phyloP scores from a whole-genome alignment of 2,888 invertebrate genomes.

The Gandaritis pyraliata region DNA sequence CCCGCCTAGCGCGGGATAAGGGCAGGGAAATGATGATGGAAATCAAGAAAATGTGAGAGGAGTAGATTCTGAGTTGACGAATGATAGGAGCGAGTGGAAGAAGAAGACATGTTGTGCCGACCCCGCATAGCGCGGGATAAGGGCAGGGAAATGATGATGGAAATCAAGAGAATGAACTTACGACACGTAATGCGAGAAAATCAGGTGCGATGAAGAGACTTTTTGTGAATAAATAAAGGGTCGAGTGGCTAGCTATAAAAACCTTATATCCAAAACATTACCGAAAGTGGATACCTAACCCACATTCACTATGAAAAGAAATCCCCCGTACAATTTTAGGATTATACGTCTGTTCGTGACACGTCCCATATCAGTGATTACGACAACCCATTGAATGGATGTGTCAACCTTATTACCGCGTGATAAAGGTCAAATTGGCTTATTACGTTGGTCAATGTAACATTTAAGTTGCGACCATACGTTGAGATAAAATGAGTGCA shows the following conservation, averaged over 20 bases:
- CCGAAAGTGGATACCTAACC: conserved; percentile 15
- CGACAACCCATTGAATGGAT: conserved; percentile 26
- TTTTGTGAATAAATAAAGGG: conserved; percentile 9
- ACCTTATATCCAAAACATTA: conserved; percentile 22
- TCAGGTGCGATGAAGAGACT: background rate
- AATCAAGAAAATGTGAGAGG: no score
- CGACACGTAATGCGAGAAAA: background rate
- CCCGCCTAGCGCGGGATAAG: no score
- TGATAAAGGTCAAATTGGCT: conserved; percentile 24
- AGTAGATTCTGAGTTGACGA: no score
- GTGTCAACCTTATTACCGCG: conserved; percentile 22
- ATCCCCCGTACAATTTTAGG: conserved; percentile 22
- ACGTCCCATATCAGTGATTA: conserved; percentile 39
- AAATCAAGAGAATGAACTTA: background rate
- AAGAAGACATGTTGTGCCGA: no score
- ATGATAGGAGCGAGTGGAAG: no score
- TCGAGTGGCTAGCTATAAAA: conserved; percentile 7
- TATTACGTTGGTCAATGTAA: conserved; percentile 14
- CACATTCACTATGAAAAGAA: conserved; percentile 28
- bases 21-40: no score
- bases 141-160: no score
- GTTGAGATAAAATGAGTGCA: conserved; percentile 8
- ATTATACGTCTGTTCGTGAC: conserved; percentile 30
- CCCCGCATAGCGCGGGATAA: no score
- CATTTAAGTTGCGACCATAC: conserved; percentile 5